These are phyloP conservation scores for Alloplasta piceator DNA, from an alignment of 2,888 invertebrate species.

Conservation along the genomic window DNA sequence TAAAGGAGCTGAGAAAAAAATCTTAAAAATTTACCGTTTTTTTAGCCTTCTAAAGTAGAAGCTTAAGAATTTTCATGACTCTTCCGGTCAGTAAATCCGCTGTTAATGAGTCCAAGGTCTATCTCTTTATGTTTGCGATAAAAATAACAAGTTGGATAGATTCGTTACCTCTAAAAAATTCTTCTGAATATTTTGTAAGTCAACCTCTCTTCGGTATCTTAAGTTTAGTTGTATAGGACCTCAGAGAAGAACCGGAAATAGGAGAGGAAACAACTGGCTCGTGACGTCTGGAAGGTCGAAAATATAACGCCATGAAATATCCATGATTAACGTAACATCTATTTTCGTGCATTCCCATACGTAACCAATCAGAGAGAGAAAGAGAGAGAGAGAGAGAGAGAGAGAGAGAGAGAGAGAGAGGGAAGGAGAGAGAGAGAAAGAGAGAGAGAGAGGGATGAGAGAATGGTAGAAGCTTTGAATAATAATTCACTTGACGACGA, in stretches of 20 bases:
- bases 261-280: neutral
- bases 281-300: neutral
- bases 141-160: neutral
- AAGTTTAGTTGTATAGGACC: neutral
- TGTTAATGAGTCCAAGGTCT: too few species aligned
- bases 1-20: too few species aligned
- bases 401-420: neutral
- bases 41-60: too few species aligned
- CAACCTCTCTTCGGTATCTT: neutral
- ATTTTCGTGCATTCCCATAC: neutral
- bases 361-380: neutral
- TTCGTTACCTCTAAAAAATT: neutral
- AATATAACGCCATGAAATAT: neutral
- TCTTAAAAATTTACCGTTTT: too few species aligned
- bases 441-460: neutral
- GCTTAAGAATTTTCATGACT: too few species aligned
- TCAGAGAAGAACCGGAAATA: neutral
- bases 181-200: neutral
- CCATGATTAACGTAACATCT: neutral
- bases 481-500: neutral
- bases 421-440: neutral
- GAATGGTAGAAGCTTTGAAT: constrained; percentile 8
- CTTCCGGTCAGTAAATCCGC: too few species aligned
- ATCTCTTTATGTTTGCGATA: too few species aligned
- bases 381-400: neutral